These are phyloP conservation scores for Xiphophorus birchmanni DNA, from an alignment of 2,797 vertebrate species.

Conservation along the genomic window DNA sequence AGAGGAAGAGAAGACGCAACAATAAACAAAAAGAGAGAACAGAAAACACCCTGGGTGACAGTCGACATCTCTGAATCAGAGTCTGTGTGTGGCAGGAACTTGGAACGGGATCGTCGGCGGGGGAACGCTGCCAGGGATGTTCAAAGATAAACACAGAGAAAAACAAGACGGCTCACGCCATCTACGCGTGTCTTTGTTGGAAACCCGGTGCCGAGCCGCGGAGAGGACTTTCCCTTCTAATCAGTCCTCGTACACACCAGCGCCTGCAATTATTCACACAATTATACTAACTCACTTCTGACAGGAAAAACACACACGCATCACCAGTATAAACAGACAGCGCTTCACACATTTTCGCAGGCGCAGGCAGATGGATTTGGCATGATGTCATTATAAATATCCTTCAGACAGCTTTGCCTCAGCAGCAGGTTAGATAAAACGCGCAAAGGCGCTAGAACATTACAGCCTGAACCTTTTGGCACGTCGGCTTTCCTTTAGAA, in stretches of 20 bases:
- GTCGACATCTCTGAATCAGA: conserved; percentile 39
- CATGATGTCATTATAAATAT: conserved; percentile 69
- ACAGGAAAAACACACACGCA: conserved; percentile 81
- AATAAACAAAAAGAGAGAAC: conserved; percentile 59
- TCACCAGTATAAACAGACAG: conserved; percentile 72
- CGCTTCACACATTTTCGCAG: conserved; percentile 62
- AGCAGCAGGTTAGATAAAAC: conserved; percentile 63
- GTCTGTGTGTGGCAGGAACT: conserved; percentile 52
- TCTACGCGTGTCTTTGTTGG: conserved; percentile 57
- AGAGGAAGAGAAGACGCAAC: conserved; percentile 29
- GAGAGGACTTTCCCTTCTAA: conserved; percentile 75
- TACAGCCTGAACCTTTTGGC: conserved; percentile 27
- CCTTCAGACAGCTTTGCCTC: conserved; percentile 56
- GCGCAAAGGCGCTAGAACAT: conserved; percentile 42
- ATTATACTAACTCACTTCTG: conserved; percentile 80
- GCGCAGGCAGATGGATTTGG: conserved; percentile 66
- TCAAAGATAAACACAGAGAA: conserved; percentile 75
- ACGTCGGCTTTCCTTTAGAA: conserved; percentile 3
- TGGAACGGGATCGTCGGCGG: conserved; percentile 56
- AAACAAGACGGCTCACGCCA: conserved; percentile 74
- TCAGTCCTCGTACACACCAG: conserved; percentile 68
- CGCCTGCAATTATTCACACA: conserved; percentile 79
- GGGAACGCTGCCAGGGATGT: conserved; percentile 67
- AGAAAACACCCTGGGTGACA: conserved; percentile 56
- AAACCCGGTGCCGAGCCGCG: conserved; percentile 49